These are phyloP conservation scores for Penaeus vannamei DNA, from an alignment of 1,140 invertebrate genomes.

Conservation along the genomic window DNA sequence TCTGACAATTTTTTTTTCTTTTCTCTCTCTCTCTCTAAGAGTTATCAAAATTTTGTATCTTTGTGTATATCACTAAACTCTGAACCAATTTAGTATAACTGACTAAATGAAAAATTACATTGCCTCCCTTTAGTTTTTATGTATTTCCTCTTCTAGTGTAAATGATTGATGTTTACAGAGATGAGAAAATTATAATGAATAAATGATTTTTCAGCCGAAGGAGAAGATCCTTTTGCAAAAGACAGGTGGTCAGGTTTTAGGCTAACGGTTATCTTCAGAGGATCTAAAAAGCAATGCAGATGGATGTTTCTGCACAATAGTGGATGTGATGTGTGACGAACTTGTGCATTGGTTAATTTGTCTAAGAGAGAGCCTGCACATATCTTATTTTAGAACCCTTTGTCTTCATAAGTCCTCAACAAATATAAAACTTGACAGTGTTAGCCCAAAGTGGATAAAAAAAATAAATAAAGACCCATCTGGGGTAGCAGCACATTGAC, in stretches of 20 bases:
- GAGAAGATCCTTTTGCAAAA: not conserved
- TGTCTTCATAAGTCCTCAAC: constrained; percentile 36
- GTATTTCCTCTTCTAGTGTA: too few species aligned
- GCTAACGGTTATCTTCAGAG: not conserved
- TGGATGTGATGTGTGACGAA: constrained; percentile 46
- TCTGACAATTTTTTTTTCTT: too few species aligned
- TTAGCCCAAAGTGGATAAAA: constrained; percentile 5
- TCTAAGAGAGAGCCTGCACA: constrained; percentile 43
- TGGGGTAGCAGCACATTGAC: constrained; percentile 43
- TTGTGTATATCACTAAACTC: too few species aligned
- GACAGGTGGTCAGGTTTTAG: constrained; percentile 19
- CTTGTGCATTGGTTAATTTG: constrained; percentile 40
- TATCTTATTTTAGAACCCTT: constrained; percentile 48
- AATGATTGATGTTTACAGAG: too few species aligned
- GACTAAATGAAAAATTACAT: too few species aligned
- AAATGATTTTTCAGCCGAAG: too few species aligned
- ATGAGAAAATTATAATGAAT: too few species aligned
- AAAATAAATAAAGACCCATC: not conserved
- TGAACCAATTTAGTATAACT: too few species aligned
- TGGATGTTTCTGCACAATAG: constrained; percentile 45
- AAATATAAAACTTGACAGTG: constrained; percentile 21
- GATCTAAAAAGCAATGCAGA: constrained; percentile 27
- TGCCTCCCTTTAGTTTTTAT: too few species aligned
- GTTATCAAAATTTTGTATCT: too few species aligned
- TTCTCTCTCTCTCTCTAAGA: too few species aligned